Conservation (phyloP, 2,888 invertebrate genomes). For the Pristionchus maxplancki region DNA sequence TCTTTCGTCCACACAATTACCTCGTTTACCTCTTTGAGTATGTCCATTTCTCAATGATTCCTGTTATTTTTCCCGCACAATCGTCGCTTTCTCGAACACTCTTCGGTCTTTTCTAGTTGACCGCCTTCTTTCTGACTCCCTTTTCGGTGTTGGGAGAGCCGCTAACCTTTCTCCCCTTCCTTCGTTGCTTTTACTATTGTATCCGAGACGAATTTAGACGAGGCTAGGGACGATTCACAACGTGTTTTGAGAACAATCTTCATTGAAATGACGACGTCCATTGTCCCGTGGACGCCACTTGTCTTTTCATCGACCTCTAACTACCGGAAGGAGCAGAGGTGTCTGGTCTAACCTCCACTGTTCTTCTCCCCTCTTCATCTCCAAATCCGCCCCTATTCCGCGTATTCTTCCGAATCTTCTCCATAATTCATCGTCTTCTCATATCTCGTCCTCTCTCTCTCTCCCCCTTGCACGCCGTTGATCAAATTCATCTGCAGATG, state of each 20-base stretch:
- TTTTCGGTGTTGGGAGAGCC: not conserved
- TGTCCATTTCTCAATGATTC: slow-evolving; percentile 10
- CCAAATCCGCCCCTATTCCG: not conserved
- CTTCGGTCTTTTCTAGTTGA: not conserved
- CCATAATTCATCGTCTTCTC: slow-evolving; percentile 25
- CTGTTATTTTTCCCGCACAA: not conserved
- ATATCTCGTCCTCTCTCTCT: slow-evolving; percentile 21
- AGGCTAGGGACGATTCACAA: not conserved
- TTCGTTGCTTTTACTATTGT: not conserved
- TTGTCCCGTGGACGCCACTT: not conserved
- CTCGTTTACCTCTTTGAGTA: not conserved
- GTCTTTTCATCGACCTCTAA: not conserved
- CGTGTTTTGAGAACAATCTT: not conserved
- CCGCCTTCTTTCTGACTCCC: not conserved
- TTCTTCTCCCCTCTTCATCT: not conserved
- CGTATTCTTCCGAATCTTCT: not conserved
- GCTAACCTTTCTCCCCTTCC: not conserved
- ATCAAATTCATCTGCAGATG: slow-evolving; percentile 31
- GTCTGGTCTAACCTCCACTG: not conserved
- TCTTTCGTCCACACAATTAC: not conserved
- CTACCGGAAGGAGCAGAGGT: not conserved
- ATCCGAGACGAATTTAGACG: not conserved
- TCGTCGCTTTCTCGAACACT: not conserved
- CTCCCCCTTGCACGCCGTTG: not conserved
- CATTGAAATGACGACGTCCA: not conserved